Evolutionary conservation across 2,888 invertebrate species (phyloP).

Genomic region (Lamellibrachia satsuma): DNA sequence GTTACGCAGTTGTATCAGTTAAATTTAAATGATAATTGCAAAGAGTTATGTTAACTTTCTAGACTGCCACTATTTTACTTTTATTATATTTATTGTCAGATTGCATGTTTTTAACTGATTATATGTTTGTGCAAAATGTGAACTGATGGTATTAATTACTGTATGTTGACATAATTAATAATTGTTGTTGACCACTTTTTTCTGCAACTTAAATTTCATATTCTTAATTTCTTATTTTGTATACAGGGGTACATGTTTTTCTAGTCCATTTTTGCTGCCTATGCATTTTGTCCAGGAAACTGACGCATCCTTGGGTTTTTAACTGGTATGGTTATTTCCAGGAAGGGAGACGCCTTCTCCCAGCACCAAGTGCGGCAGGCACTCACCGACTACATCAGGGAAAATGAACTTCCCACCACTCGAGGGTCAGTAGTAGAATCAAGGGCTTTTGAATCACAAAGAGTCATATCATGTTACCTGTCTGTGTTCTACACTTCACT

Average conservation of each 20-base stretch:
- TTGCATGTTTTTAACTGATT: too few relatives aligned
- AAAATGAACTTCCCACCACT: slow-evolving; percentile 70
- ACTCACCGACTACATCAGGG: slow-evolving; percentile 78
- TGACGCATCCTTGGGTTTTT: not conserved
- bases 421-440: slow-evolving; percentile 14
- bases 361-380: slow-evolving; percentile 74
- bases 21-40: too few relatives aligned
- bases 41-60: too few relatives aligned
- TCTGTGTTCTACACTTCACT: too few relatives aligned
- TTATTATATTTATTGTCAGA: too few relatives aligned
- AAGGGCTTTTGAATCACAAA: not conserved
- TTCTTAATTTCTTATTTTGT: slow-evolving; percentile 6
- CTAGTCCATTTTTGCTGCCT: not conserved
- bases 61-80: too few relatives aligned
- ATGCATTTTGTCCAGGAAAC: not conserved
- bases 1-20: too few relatives aligned
- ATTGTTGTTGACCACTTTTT: too few relatives aligned
- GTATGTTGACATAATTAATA: not conserved
- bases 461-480: not conserved
- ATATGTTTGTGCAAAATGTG: too few relatives aligned
- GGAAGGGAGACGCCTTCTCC: slow-evolving; percentile 74
- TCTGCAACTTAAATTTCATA: not conserved
- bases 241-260: not conserved
- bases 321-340: slow-evolving; percentile 35
- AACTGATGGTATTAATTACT: too few relatives aligned